Conservation (phyloP, 2,888 invertebrate genomes). For the Epicampocera succincta region DNA sequence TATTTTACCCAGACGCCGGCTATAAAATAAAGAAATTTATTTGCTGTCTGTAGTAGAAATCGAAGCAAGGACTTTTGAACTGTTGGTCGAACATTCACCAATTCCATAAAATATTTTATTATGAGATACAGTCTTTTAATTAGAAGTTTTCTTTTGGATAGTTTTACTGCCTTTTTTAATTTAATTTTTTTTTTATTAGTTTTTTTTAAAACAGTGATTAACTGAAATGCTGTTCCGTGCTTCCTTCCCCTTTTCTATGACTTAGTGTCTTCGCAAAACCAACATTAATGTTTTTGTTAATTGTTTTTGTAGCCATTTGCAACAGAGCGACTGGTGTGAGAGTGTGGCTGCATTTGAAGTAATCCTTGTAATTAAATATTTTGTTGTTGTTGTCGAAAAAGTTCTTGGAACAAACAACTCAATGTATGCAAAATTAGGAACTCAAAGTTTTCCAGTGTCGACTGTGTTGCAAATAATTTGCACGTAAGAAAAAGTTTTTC, state of each 20-base stretch:
- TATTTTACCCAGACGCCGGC: too few species aligned
- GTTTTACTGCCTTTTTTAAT: too few species aligned
- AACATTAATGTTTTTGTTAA: constrained; percentile 40
- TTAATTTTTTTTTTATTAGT: too few species aligned
- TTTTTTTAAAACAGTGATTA: too few species aligned
- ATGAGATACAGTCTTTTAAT: too few species aligned
- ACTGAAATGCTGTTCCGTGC: too few species aligned
- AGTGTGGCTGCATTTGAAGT: constrained; percentile 30
- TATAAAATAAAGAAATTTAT: too few species aligned
- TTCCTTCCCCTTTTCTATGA: constrained; percentile 9
- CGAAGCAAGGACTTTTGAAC: too few species aligned
- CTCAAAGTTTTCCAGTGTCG: constrained; percentile 48
- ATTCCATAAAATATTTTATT: too few species aligned
- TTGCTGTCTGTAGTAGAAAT: too few species aligned
- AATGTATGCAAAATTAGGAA: constrained; percentile 61
- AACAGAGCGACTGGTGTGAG: constrained; percentile 25
- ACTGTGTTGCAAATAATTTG: constrained; percentile 56
- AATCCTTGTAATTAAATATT: constrained; percentile 64
- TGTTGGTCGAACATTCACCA: too few species aligned
- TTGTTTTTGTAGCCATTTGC: constrained; percentile 43
- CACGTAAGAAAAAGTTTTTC: constrained; percentile 53
- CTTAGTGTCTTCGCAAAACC: constrained; percentile 20
- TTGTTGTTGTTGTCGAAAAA: constrained; percentile 54
- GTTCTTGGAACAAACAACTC: constrained; percentile 61
- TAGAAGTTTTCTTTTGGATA: too few species aligned